Evolutionary conservation across 1,140 invertebrate genomes (phyloP).

Genomic region (Sweltsa coloradensis): DNA sequence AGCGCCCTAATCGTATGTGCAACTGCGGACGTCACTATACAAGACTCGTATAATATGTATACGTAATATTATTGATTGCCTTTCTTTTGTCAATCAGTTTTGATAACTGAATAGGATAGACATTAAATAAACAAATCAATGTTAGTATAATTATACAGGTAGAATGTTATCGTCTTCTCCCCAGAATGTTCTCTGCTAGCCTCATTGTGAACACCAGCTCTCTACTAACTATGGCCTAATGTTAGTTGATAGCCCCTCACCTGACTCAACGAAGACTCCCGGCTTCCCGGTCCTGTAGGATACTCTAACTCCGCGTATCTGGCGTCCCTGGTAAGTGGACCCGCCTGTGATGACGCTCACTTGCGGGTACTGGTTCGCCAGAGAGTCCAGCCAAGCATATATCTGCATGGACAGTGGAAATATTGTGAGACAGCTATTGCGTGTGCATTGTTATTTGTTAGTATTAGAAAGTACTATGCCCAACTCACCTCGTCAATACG

Average conservation of each 20-base stretch:
- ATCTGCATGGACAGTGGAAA: not conserved
- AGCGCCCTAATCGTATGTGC: too few species aligned
- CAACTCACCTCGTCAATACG: slow-evolving; percentile 10
- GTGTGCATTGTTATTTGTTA: not conserved
- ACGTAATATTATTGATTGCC: too few species aligned
- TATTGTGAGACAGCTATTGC: not conserved
- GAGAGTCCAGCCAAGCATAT: slow-evolving; percentile 5
- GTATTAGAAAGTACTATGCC: not conserved
- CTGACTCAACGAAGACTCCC: slow-evolving; percentile 5
- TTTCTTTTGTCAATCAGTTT: slow-evolving; percentile 21
- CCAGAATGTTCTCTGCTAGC: too few species aligned
- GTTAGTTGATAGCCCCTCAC: too few species aligned
- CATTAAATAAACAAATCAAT: too few species aligned
- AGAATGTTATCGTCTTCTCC: too few species aligned
- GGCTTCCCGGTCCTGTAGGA: slow-evolving; percentile 4
- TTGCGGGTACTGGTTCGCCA: not conserved
- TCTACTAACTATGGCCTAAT: too few species aligned
- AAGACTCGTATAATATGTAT: too few species aligned
- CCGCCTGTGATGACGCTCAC: slow-evolving; percentile 17
- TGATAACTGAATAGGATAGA: too few species aligned
- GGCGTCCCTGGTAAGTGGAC: not conserved
- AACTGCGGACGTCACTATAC: too few species aligned
- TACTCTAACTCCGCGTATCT: slow-evolving; percentile 9
- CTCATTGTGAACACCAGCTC: too few species aligned
- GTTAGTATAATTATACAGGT: too few species aligned